Conservation (phyloP, 2,888 invertebrate genomes). For the Brachyptera putata region DNA sequence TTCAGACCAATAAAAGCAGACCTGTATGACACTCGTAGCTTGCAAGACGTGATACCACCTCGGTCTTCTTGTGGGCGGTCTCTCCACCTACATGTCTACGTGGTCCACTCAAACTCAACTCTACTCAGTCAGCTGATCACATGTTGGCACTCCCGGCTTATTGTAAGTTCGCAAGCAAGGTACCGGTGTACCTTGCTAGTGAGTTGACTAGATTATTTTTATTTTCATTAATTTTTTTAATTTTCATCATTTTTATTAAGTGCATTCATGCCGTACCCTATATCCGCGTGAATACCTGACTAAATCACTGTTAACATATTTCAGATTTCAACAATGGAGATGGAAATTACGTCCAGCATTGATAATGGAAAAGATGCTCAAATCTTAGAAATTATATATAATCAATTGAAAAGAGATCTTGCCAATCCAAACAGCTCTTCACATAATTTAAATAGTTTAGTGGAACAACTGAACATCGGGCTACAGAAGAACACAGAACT, state of each 20-base stretch:
- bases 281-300: too few species aligned
- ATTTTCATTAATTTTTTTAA: too few species aligned
- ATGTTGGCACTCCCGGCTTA: neutral
- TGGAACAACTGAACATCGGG: neutral
- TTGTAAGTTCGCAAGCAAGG: neutral
- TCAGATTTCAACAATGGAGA: neutral
- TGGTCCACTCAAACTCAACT: neutral
- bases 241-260: too few species aligned
- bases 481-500: neutral
- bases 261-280: neutral
- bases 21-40: too few species aligned
- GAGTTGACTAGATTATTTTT: too few species aligned
- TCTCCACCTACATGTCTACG: neutral
- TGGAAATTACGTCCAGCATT: neutral
- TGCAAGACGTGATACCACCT: too few species aligned
- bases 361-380: neutral
- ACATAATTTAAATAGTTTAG: neutral
- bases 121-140: neutral
- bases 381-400: slow-evolving; percentile 5
- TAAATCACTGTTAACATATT: too few species aligned
- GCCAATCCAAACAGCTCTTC: neutral
- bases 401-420: slow-evolving; percentile 11
- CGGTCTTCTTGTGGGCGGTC: too few species aligned
- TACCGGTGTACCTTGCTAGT: too few species aligned
- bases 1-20: too few species aligned